Evolutionary conservation across 2,797 vertebrate genomes (phyloP), one percentile per base, ranked within the genome.

Genomic region (Gymnoscopelus braueri): DNA sequence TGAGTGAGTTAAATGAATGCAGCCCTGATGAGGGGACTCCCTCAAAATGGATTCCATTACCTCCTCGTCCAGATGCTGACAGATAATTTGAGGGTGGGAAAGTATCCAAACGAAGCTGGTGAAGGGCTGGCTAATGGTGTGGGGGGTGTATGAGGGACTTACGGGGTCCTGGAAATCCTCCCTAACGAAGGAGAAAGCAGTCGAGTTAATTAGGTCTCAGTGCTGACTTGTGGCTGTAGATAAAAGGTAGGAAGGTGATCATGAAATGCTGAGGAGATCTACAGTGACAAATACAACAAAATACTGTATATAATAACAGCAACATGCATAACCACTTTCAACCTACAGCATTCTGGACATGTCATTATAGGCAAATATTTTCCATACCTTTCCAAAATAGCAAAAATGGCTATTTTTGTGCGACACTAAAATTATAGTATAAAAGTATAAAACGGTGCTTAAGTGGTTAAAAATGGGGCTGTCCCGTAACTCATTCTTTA

Each of bases 1-100:
- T 75, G 77, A 90, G 72, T 65, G 75, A 81, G 72, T 71, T 73
- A 84, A 85, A 87, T 90, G 78, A 87, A 88, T 80, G 53, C 62
- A 10, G 64, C 73, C 71, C 62, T 64, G 29, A 10, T 66, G 69
- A 80, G 78, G 39, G 78, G 81, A 80, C 74, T 67, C 80, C 65
- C 70, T 67, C 11, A 58, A 58, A 87, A 91, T 85, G 71, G 79
- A 85, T 89, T 87, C 71, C 60, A 75, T 84, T 82, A 75, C 77
- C 49, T 69, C 77, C 81, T 79, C 76, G 81, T 82, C 71, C 57
- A 71, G 80, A 67, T 85, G 69, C 82, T 86, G 79, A 86, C 81
- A 71, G 77, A 77, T 58, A 58, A 62, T 87, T 88, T 88, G 65
- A 74, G 62, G 66, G 6, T 39, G 65, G 62, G 5, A 81, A 77